Conservation (phyloP, 2,113 vertebrate genomes). For the Platysternon megacephalum region DNA sequence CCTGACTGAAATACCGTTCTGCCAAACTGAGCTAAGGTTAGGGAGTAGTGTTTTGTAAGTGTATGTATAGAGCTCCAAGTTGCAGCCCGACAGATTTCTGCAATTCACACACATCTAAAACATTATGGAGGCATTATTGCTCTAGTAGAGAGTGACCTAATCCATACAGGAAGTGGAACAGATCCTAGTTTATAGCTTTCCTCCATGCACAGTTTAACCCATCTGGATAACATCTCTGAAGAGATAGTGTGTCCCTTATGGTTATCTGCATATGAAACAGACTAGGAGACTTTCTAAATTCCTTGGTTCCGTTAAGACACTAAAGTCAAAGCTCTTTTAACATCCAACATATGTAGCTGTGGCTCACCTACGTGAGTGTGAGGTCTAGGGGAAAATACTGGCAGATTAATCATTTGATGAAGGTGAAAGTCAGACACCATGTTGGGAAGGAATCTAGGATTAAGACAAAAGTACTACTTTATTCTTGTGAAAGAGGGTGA, state of each 20-base stretch:
- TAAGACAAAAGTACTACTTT: no score
- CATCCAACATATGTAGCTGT: background rate
- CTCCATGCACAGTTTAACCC: background rate
- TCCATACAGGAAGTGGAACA: constrained; percentile 15
- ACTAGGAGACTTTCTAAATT: background rate
- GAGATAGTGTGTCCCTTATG: background rate
- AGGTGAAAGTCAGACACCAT: background rate
- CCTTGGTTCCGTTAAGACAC: background rate
- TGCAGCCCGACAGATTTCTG: constrained; percentile 57
- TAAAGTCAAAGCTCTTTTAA: background rate
- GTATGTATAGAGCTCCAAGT: constrained; percentile 59
- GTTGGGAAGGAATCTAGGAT: no score
- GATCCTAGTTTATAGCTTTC: background rate
- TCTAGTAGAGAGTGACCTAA: constrained; percentile 57
- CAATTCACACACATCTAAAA: constrained; percentile 3
- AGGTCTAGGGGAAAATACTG: background rate
- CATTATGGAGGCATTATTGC: constrained; percentile 60
- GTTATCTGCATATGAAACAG: background rate
- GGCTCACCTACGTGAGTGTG: background rate
- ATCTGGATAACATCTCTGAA: constrained; percentile 8
- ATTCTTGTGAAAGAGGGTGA: no score
- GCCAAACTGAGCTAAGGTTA: constrained; percentile 46
- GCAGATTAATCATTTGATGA: background rate
- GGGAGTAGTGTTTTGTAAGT: constrained; percentile 59
- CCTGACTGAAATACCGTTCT: constrained; percentile 5